Evolutionary conservation across 30 jellyfish, hydroid and myxozoan species (phyloP), one percentile per base, ranked within the genome.

Genomic region (Hydractinia symbiolongicarpus): DNA sequence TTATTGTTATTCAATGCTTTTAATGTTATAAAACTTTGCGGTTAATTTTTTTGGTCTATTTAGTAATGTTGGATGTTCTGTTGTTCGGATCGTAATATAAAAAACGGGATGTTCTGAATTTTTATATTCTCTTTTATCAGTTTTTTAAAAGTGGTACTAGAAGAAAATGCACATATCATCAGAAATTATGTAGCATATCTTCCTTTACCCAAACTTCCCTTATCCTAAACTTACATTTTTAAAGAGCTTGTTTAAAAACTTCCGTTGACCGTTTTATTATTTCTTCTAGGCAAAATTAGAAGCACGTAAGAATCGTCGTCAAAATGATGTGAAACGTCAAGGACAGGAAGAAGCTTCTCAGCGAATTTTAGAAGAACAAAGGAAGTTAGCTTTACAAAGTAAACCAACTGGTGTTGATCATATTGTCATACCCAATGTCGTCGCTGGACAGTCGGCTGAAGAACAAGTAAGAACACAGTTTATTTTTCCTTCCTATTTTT

Each of bases 271-370:
- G 44, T 30, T 30, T 30, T 30, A 58, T 58, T 58, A 11, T 67
- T 15, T 8, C 14, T 20, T 83, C 9, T 66, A 90, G 97, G 95
- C 93, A 19, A 90, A 90, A 67, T 84, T 90, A 69, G 97, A 92
- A 60, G 97, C 97, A 16, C 95, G 97, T 54, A 84, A 85, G 61
- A 85, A 89, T 14, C 85, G 95, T 54, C 91, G 93, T 54, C 93
- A 86, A 76, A 87, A 91, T 21, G 95, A 86, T 52, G 90, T 79
- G 15, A 91, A 83, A 80, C 82, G 93, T 4, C 86, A 90, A 9
- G 96, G 88, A 8, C 86, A 86, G 62, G 96, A 91, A 40, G 95
- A 86, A 62, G 92, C 96, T n/a, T 81, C 85, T 66, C 91, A 91
- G 81, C 82, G 81, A 78, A 73, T 91, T 9, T 70, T 87, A 54